Percentiles rank a stretch among this genome's conserved stretches.
These are phyloP conservation scores for Taenaris catops DNA, from an alignment of 2,888 invertebrate species.

Conservation along the genomic window DNA sequence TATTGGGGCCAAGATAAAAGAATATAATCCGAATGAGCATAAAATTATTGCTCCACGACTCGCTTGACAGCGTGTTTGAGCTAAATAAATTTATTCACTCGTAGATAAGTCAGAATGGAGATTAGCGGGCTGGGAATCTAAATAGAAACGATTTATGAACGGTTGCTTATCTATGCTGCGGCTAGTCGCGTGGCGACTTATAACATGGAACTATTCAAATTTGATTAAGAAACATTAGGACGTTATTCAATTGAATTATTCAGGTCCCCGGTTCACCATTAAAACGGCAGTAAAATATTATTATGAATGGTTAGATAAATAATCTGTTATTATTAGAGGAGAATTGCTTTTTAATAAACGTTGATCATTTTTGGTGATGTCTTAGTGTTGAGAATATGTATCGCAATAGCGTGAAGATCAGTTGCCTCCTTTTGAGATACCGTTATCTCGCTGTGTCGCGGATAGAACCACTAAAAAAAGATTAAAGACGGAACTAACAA, in stretches of 20 bases:
- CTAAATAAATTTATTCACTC: slow-evolving; percentile 9
- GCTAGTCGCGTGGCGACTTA: slow-evolving; percentile 54
- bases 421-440: too few relatives aligned
- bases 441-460: too few relatives aligned
- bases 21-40: slow-evolving; percentile 62
- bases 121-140: slow-evolving; percentile 58
- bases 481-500: too few relatives aligned
- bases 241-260: slow-evolving; percentile 34
- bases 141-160: slow-evolving; percentile 60
- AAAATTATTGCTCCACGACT: slow-evolving; percentile 55
- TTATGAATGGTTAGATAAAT: slow-evolving; percentile 19
- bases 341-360: slow-evolving; percentile 10
- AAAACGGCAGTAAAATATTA: slow-evolving; percentile 20
- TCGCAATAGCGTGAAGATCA: too few relatives aligned
- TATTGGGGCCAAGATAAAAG: slow-evolving; percentile 53
- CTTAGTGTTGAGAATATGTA: too few relatives aligned
- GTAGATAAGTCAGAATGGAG: slow-evolving; percentile 31
- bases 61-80: slow-evolving; percentile 52
- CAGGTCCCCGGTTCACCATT: slow-evolving; percentile 13
- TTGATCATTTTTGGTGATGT: too few relatives aligned
- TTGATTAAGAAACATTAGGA: slow-evolving; percentile 48
- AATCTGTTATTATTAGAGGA: slow-evolving; percentile 12
- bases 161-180: slow-evolving; percentile 53
- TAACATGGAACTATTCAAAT: slow-evolving; percentile 50
- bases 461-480: too few relatives aligned